Percentiles rank a stretch among this genome's conserved stretches.
phyloP scores from a whole-genome alignment of 2,888 invertebrate genomes.

The Drosophila austrosaltans region DNA sequence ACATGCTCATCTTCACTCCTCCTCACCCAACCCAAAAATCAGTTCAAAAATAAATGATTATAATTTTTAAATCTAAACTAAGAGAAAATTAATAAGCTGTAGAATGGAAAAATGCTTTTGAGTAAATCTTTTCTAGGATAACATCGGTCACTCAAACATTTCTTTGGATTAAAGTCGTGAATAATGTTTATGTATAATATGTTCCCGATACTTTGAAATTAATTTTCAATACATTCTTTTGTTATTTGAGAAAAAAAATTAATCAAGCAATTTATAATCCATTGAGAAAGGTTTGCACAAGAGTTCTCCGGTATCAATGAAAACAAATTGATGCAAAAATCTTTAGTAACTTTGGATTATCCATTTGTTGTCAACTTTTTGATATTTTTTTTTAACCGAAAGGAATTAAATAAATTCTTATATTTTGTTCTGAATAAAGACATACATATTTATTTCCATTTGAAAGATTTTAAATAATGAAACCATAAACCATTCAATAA shows the following conservation, averaged over 20 bases:
- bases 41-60: too few relatives aligned
- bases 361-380: not conserved
- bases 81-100: too few relatives aligned
- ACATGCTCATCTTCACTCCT: too few relatives aligned
- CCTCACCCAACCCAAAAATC: too few relatives aligned
- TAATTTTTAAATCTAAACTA: too few relatives aligned
- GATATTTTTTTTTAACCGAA: not conserved
- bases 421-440: not conserved
- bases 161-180: too few relatives aligned
- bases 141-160: too few relatives aligned
- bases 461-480: conserved; percentile 10
- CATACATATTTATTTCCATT: conserved; percentile 21
- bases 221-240: not conserved
- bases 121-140: too few relatives aligned
- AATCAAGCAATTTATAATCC: not conserved
- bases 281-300: not conserved
- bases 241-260: not conserved
- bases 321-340: not conserved
- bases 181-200: too few relatives aligned
- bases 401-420: conserved; percentile 1
- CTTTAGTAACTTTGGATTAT: not conserved
- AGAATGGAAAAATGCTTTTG: too few relatives aligned
- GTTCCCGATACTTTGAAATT: too few relatives aligned
- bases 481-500: conserved; percentile 18
- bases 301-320: not conserved